Conservation (phyloP, 2,797 vertebrate species). For the Ataeniobius toweri region DNA sequence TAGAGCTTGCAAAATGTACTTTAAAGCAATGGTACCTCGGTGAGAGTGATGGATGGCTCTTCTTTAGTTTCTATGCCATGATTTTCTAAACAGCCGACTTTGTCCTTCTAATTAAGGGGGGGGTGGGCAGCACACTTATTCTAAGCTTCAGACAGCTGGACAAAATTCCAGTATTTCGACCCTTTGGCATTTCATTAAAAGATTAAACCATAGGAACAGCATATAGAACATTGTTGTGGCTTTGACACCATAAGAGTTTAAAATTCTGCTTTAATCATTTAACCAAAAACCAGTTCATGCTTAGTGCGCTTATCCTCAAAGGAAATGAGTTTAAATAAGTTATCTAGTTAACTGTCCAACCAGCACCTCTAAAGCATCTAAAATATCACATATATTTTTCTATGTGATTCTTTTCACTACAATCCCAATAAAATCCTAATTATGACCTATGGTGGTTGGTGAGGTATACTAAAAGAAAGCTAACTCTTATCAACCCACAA, state of each 20-base stretch:
- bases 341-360: too few relatives aligned
- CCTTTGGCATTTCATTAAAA: background rate
- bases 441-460: background rate
- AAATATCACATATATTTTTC: background rate
- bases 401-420: background rate
- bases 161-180: background rate
- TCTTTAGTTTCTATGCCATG: too few relatives aligned
- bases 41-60: background rate
- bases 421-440: background rate
- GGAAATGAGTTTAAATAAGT: background rate
- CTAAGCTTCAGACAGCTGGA: too few relatives aligned
- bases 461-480: background rate
- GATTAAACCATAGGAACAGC: background rate
- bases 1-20: background rate
- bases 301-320: background rate
- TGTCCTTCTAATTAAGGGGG: background rate
- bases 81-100: background rate
- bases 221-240: background rate
- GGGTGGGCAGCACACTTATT: background rate
- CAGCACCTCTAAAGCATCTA: background rate
- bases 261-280: background rate
- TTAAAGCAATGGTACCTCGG: background rate
- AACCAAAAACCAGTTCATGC: background rate
- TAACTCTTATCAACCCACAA: background rate
- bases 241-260: background rate